Conservation (phyloP, 53 echinoderm and acorn worm genomes). For the Holothuria scabra region DNA sequence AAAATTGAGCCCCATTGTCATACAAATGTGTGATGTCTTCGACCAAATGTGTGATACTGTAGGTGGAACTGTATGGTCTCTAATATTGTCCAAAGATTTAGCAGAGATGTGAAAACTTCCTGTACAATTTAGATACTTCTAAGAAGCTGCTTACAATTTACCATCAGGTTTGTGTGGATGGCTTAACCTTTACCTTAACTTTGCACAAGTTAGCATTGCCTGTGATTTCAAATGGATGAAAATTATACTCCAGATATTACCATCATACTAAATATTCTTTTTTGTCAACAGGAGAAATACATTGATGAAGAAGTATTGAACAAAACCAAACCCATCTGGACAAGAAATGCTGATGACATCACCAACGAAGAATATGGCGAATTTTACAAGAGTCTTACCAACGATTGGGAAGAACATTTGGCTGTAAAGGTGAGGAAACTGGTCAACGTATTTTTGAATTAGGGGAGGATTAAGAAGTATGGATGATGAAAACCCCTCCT, state of each 20-base stretch:
- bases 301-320: conserved; percentile 89
- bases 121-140: no score
- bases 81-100: no score
- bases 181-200: neutral
- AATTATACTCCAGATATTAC: neutral
- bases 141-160: no score
- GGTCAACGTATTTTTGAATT: no score
- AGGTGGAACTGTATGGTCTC: no score
- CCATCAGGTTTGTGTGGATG: no score
- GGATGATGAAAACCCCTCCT: no score
- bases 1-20: no score
- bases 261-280: neutral
- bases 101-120: no score
- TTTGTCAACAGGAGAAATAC: conserved; percentile 79
- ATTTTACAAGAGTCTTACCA: conserved; percentile 97
- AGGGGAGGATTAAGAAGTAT: no score
- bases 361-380: conserved; percentile 96
- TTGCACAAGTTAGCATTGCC: neutral
- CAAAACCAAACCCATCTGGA: conserved; percentile 99
- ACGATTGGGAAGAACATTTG: conserved; percentile 97
- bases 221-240: neutral
- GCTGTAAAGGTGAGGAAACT: conserved; percentile 83
- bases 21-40: no score
- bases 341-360: conserved; percentile 98
- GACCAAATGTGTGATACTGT: no score